Evolutionary conservation across 2,888 invertebrate species (phyloP).

Genomic region (Rutpela maculata): DNA sequence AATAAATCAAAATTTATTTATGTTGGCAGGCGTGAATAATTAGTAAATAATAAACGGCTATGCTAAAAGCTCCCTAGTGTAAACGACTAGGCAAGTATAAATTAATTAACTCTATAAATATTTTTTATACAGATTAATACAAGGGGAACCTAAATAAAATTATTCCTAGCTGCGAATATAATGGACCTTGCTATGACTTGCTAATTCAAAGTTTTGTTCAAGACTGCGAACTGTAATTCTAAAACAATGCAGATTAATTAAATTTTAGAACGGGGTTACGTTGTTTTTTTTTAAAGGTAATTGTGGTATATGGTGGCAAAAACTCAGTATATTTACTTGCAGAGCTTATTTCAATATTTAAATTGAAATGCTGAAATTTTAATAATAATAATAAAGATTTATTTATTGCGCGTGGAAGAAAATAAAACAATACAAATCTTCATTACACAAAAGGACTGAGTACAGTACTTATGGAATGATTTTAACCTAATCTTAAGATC

Average conservation of each 20-base stretch:
- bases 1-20: conserved; percentile 7
- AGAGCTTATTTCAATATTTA: too few relatives aligned
- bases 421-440: too few relatives aligned
- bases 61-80: not conserved
- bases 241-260: not conserved
- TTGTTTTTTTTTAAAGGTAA: not conserved
- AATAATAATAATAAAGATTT: too few relatives aligned
- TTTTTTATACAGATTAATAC: not conserved
- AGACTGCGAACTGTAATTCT: not conserved
- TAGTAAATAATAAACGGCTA: not conserved
- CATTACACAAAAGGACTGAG: too few relatives aligned
- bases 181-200: not conserved
- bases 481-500: too few relatives aligned
- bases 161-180: not conserved
- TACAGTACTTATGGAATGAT: too few relatives aligned
- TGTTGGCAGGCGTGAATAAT: not conserved
- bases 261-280: not conserved
- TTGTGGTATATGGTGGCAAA: not conserved
- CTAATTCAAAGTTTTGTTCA: not conserved
- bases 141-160: not conserved
- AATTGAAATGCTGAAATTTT: too few relatives aligned
- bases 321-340: too few relatives aligned
- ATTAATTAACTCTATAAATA: conserved; percentile 7
- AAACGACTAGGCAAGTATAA: not conserved
- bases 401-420: too few relatives aligned